Evolutionary conservation across 2,113 vertebrate species (phyloP), one percentile per base, ranked within the genome.

Genomic region (Pluvianellus socialis): DNA sequence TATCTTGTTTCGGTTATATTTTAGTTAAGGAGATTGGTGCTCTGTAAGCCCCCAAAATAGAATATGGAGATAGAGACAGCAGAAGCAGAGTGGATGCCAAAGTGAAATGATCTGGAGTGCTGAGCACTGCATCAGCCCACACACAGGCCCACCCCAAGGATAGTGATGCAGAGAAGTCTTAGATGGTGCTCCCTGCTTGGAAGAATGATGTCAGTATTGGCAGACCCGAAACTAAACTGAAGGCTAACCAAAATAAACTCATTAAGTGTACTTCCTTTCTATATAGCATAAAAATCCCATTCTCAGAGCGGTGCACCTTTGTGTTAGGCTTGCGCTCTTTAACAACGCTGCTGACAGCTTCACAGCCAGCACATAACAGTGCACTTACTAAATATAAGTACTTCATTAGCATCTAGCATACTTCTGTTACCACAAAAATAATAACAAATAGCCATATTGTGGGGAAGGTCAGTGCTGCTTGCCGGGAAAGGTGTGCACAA

Each of bases 91-190:
- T 93, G 89, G 94, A 92, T 95, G 96, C 96, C 95, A 95, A 92
- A 97, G 92, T 95, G 92, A 97, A 97, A 97, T 92, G 94, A 97
- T 96, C 94, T 79, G 92, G 89, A 97, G 92, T 94, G 87, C 96
- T 96, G 96, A 97, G 91, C 63, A 47, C 96, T 95, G 94, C 94
- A 95, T 89, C 95, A 94, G 66, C 96, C 96, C 96, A 94, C 97
- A 95, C 94, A 79, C 65, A 62, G 92, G 92, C 97, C 95, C 94
- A 96, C 87, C 95, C 86, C 18, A 16, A 95, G 92, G 84, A 90
- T 67, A 95, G 92, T 94, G 91, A 97, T 96, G 95, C 92, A 89
- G 80, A 92, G 75, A 86, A 95, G 94, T 81, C 91, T 95, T 96
- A 92, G 88, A 87, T 94, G 97, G 93, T 97, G 67, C 89, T 96